phyloP scores from a whole-genome alignment of 2,888 invertebrate species.

The Diaprepes abbreviatus region DNA sequence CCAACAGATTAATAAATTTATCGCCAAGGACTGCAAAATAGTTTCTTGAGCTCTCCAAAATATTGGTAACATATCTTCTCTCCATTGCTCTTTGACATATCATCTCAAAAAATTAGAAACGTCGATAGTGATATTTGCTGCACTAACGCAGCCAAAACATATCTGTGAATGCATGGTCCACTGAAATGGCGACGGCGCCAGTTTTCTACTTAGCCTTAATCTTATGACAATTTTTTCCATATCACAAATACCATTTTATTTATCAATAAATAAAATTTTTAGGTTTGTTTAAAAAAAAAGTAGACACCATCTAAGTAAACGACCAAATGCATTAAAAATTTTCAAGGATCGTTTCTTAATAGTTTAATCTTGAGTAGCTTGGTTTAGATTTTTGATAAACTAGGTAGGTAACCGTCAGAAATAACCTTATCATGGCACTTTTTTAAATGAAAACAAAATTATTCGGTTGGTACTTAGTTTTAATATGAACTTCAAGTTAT shows the following conservation, averaged over 20 bases:
- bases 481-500: slow-evolving; percentile 5
- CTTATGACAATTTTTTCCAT: not conserved
- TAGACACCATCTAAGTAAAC: not conserved
- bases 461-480: slow-evolving; percentile 6
- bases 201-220: not conserved
- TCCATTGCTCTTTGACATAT: no score
- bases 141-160: no score
- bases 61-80: no score
- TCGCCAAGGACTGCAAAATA: no score
- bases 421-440: slow-evolving; percentile 11
- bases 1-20: no score
- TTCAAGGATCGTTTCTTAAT: slow-evolving; percentile 16
- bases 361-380: slow-evolving; percentile 15
- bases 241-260: not conserved
- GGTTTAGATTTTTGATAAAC: slow-evolving; percentile 16
- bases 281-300: slow-evolving; percentile 5
- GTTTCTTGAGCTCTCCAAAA: no score
- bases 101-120: no score
- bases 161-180: no score
- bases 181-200: not conserved
- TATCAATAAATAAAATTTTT: not conserved
- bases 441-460: slow-evolving; percentile 18
- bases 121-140: no score
- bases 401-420: slow-evolving; percentile 11
- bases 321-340: slow-evolving; percentile 4